Conservation (phyloP, 2,888 invertebrate species). For the Parelbella ahira region DNA sequence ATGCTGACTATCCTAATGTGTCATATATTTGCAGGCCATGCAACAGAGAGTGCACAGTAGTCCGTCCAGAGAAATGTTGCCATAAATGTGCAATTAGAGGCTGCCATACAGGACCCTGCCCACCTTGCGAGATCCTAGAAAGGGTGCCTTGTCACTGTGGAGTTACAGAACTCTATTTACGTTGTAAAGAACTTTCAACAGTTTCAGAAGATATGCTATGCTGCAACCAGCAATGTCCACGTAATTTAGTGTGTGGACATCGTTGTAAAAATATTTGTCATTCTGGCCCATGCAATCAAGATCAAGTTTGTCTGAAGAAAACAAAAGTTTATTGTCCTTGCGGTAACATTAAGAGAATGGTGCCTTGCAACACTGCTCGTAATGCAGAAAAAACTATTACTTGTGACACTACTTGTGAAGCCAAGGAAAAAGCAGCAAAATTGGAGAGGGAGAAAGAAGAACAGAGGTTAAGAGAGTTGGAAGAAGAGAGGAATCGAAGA, state of each 20-base stretch:
- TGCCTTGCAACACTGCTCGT: constrained; percentile 82
- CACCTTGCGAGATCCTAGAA: constrained; percentile 85
- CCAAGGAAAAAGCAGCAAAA: constrained; percentile 77
- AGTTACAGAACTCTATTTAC: constrained; percentile 86
- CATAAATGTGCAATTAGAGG: constrained; percentile 85
- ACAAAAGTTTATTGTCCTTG: constrained; percentile 89
- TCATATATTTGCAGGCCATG: constrained; percentile 65
- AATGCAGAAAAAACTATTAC: constrained; percentile 67
- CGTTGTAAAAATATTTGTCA: constrained; percentile 88
- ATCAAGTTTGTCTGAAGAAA: constrained; percentile 87
- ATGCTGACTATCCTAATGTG: constrained; percentile 65
- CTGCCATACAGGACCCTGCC: constrained; percentile 88
- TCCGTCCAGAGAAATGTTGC: constrained; percentile 86
- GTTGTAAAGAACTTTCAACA: constrained; percentile 84
- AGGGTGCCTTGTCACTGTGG: constrained; percentile 91
- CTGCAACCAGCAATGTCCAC: constrained; percentile 93
- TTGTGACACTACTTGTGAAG: constrained; percentile 84
- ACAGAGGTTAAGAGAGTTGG: constrained; percentile 77
- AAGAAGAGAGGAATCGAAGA: constrained; percentile 84
- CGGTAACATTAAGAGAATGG: constrained; percentile 86
- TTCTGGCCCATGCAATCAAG: constrained; percentile 83
- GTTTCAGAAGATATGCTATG: constrained; percentile 73
- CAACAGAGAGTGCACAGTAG: constrained; percentile 78
- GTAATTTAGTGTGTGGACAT: constrained; percentile 93
- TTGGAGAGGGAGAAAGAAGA: constrained; percentile 77